Percentiles rank a stretch among this genome's conserved stretches.
Conservation (phyloP, 2,113 vertebrate genomes). For the Brachyhypopomus occidentalis region DNA sequence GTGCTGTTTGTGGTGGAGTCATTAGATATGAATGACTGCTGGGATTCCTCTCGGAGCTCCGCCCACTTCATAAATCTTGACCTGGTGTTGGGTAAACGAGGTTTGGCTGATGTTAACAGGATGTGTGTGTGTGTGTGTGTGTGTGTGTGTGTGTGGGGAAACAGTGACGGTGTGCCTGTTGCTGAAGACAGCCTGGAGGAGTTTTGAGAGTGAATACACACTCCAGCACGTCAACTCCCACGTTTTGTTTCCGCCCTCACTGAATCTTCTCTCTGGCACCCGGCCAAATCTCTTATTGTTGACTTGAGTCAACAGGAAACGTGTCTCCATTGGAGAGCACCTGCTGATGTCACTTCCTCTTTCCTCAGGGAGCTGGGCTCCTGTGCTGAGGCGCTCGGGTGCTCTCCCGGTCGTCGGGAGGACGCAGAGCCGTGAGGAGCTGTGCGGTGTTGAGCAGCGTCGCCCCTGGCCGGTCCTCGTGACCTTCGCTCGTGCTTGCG, state of each 20-base stretch:
- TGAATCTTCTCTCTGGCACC: conserved; percentile 13
- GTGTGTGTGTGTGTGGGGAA: background rate
- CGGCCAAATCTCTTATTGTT: conserved; percentile 69
- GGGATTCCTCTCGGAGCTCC: background rate
- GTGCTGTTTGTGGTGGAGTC: background rate
- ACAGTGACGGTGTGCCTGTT: conserved; percentile 5
- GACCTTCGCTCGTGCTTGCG: conserved; percentile 33
- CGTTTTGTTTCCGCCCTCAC: background rate
- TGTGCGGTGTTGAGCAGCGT: conserved; percentile 49
- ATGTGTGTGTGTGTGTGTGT: conserved; percentile 9
- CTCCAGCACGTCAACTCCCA: background rate
- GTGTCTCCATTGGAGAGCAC: conserved; percentile 63
- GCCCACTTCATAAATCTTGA: conserved; percentile 21
- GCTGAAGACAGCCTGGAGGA: background rate
- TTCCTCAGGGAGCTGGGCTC: background rate
- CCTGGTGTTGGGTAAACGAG: background rate
- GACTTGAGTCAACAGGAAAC: conserved; percentile 73
- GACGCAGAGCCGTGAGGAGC: background rate
- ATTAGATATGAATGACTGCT: background rate
- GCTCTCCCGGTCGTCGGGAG: background rate
- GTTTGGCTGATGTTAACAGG: conserved; percentile 27
- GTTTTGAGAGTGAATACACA: background rate
- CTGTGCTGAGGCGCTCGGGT: background rate
- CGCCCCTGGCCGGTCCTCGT: conserved; percentile 47
- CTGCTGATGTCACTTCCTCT: conserved; percentile 77